phyloP scores from a whole-genome alignment of 2,888 invertebrate species.

The Andrena marginata region DNA sequence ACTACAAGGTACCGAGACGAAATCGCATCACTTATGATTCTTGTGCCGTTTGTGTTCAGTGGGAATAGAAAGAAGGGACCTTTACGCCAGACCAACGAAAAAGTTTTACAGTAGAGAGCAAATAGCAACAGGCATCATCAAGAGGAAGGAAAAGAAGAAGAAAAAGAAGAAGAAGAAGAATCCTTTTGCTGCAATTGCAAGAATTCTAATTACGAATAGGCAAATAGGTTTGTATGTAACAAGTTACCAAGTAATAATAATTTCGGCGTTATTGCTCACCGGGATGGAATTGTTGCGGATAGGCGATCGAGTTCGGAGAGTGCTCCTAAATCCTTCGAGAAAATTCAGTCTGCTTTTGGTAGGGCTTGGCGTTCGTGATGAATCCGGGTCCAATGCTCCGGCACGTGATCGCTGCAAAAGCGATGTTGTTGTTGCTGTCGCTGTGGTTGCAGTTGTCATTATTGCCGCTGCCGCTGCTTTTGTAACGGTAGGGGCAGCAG shows the following conservation, averaged over 20 bases:
- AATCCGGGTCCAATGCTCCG: slow-evolving; percentile 65
- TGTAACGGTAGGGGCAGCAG: neutral
- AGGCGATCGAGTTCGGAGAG: slow-evolving; percentile 85
- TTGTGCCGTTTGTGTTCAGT: slow-evolving; percentile 69
- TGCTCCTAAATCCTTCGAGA: slow-evolving; percentile 88
- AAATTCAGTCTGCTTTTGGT: slow-evolving; percentile 86
- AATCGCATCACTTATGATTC: slow-evolving; percentile 6
- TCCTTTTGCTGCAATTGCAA: slow-evolving; percentile 82
- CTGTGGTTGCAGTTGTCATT: neutral
- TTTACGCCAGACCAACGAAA: slow-evolving; percentile 81
- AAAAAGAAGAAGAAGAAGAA: slow-evolving; percentile 82
- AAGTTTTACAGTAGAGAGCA: slow-evolving; percentile 82
- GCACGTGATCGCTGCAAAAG: slow-evolving; percentile 78
- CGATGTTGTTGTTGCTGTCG: slow-evolving; percentile 37
- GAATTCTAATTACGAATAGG: slow-evolving; percentile 71
- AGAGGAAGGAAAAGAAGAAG: slow-evolving; percentile 83
- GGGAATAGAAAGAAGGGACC: slow-evolving; percentile 77
- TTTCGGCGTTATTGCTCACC: slow-evolving; percentile 76
- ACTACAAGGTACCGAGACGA: slow-evolving; percentile 16
- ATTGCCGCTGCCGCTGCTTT: slow-evolving; percentile 19
- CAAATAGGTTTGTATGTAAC: slow-evolving; percentile 25
- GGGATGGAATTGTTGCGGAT: slow-evolving; percentile 82
- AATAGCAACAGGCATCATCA: slow-evolving; percentile 84
- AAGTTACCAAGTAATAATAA: neutral
- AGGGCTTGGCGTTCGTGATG: slow-evolving; percentile 83